These are phyloP conservation scores for Blennius ocellaris DNA, from an alignment of 2,113 vertebrate genomes.

Conservation along the genomic window DNA sequence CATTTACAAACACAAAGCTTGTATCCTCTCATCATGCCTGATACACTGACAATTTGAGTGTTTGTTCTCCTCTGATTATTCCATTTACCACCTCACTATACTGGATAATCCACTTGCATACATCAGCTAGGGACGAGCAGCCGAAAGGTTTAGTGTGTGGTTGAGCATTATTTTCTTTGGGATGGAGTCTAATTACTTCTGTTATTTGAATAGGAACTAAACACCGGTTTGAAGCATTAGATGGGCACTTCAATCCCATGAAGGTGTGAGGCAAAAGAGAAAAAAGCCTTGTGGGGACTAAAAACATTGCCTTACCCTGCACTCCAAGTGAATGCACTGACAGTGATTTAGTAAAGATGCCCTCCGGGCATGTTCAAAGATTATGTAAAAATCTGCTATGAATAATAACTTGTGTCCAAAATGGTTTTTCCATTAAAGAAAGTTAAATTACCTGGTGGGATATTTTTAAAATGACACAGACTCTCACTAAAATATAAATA, in stretches of 20 bases:
- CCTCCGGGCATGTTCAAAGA: neutral
- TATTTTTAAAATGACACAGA: too few relatives aligned
- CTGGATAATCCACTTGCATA: conserved; percentile 67
- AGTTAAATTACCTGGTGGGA: too few relatives aligned
- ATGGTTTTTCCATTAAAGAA: too few relatives aligned
- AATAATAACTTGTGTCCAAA: too few relatives aligned
- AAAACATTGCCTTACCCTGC: neutral
- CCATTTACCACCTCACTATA: conserved; percentile 65
- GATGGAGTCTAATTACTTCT: conserved; percentile 49
- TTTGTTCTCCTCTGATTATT: conserved; percentile 67
- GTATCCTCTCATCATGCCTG: conserved; percentile 46
- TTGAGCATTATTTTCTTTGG: conserved; percentile 44
- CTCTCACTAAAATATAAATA: too few relatives aligned
- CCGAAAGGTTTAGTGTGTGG: conserved; percentile 41
- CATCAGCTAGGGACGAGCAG: conserved; percentile 53
- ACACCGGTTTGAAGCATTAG: conserved; percentile 16
- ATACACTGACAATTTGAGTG: conserved; percentile 65
- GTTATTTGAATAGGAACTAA: conserved; percentile 37
- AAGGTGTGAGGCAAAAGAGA: conserved; percentile 4
- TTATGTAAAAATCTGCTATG: neutral
- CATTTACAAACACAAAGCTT: conserved; percentile 64
- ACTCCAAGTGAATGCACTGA: neutral
- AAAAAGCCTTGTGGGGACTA: neutral
- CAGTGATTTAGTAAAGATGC: neutral
- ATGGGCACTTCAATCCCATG: conserved; percentile 11